These are phyloP conservation scores for Tubiluchus corallicola DNA, from an alignment of 2,888 invertebrate genomes.

Conservation along the genomic window DNA sequence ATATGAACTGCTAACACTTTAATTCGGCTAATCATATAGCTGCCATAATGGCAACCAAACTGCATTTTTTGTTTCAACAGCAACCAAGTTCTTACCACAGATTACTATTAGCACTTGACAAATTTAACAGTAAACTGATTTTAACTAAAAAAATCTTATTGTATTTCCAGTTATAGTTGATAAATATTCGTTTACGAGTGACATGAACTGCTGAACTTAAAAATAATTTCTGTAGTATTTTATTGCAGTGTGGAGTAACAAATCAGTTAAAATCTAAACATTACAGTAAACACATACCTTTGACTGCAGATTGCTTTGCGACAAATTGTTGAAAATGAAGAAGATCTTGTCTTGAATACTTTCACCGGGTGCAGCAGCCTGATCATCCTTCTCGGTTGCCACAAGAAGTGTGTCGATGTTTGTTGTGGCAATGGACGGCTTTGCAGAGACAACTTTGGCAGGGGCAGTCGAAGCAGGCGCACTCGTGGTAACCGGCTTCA, in stretches of 20 bases:
- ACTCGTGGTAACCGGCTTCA: slow-evolving; percentile 28
- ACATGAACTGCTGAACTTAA: too few species aligned
- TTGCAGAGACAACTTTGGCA: slow-evolving; percentile 17
- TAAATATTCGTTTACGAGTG: too few species aligned
- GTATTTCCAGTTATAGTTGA: too few species aligned
- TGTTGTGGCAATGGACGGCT: slow-evolving; percentile 85
- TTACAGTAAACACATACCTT: slow-evolving; percentile 38
- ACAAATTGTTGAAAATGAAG: slow-evolving; percentile 97
- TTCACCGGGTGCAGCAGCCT: slow-evolving; percentile 40
- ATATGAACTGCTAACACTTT: not conserved
- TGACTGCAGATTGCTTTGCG: slow-evolving; percentile 74
- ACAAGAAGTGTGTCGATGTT: slow-evolving; percentile 89
- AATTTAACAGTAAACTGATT: too few species aligned
- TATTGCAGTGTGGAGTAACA: too few species aligned
- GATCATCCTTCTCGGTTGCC: slow-evolving; percentile 81
- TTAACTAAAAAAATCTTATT: too few species aligned
- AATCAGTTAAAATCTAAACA: too few species aligned
- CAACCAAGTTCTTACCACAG: too few species aligned
- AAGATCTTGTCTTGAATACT: slow-evolving; percentile 89
- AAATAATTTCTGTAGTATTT: too few species aligned
- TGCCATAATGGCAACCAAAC: too few species aligned
- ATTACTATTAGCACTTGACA: too few species aligned
- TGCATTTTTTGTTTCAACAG: too few species aligned
- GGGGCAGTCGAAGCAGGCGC: slow-evolving; percentile 17
- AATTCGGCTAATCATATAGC: not conserved